phyloP scores from a whole-genome alignment of 1,140 invertebrate genomes.

The Leptinotarsa defecta region DNA sequence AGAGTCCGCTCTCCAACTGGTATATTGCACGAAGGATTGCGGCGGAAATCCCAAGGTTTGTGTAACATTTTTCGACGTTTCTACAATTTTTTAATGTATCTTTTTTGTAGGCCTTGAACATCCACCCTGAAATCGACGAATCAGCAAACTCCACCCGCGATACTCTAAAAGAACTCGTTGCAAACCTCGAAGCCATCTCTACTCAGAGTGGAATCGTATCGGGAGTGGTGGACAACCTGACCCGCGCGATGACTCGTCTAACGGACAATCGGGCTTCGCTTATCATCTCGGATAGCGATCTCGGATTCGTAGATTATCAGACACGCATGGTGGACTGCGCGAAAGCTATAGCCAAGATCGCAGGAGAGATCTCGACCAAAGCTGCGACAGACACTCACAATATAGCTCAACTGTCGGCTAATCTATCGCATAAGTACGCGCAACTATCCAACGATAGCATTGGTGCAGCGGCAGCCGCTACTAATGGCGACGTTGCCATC shows the following conservation, averaged over 20 bases:
- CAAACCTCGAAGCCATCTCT: conserved; percentile 81
- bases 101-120: conserved; percentile 66
- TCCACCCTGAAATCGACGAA: conserved; percentile 85
- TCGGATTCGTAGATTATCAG: conserved; percentile 90
- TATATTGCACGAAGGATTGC: conserved; percentile 85
- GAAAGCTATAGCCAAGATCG: conserved; percentile 91
- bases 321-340: conserved; percentile 92
- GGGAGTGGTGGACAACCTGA: conserved; percentile 88
- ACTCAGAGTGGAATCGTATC: conserved; percentile 84
- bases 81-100: background rate
- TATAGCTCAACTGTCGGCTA: conserved; percentile 78
- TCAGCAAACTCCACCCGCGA: conserved; percentile 77
- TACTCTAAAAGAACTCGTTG: conserved; percentile 80
- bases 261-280: conserved; percentile 69
- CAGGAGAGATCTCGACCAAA: conserved; percentile 60
- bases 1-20: conserved; percentile 85
- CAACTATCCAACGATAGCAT: conserved; percentile 84
- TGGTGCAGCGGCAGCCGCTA: conserved; percentile 84
- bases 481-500: conserved; percentile 81
- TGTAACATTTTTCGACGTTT: background rate
- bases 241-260: conserved; percentile 80
- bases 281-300: conserved; percentile 61
- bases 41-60: conserved; percentile 87
- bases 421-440: conserved; percentile 87
- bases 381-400: conserved; percentile 55